Evolutionary conservation across 2,888 invertebrate species (phyloP).

Genomic region (Xestia ashworthii): DNA sequence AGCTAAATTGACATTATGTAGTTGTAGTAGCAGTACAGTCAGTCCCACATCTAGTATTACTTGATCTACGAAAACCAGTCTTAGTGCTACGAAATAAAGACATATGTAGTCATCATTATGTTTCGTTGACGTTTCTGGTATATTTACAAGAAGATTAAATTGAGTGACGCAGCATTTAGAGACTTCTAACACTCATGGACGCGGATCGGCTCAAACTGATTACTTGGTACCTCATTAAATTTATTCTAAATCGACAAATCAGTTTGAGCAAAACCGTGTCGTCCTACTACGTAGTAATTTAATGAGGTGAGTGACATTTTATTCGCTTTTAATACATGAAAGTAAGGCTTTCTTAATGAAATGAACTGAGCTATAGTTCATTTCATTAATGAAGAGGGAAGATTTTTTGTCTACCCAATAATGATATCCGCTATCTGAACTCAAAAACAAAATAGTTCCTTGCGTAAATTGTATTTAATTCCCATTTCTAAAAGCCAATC

Average conservation of each 20-base stretch:
- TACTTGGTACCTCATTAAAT: not conserved
- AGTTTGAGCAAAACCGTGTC: too few relatives aligned
- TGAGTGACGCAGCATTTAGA: too few relatives aligned
- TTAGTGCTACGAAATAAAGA: not conserved
- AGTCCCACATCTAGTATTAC: not conserved
- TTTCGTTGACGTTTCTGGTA: too few relatives aligned
- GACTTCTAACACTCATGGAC: too few relatives aligned
- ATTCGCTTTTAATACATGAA: not conserved
- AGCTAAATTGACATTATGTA: conserved; percentile 21
- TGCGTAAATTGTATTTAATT: conserved; percentile 3
- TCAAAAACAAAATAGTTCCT: not conserved
- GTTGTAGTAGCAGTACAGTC: not conserved
- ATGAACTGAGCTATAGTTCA: not conserved
- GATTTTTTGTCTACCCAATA: not conserved
- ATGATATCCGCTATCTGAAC: not conserved
- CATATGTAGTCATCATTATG: too few relatives aligned
- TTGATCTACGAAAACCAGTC: not conserved
- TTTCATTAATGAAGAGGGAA: not conserved
- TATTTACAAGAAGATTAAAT: too few relatives aligned
- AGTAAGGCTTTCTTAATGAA: not conserved
- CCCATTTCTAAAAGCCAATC: not conserved
- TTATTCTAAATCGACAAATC: too few relatives aligned
- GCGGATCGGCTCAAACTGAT: not conserved
- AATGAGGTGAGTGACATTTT: not conserved
- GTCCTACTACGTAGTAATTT: too few relatives aligned